Percentiles rank a stretch among this genome's conserved stretches.
Conservation (phyloP, 2,888 invertebrate species). For the Clitarchus hookeri region DNA sequence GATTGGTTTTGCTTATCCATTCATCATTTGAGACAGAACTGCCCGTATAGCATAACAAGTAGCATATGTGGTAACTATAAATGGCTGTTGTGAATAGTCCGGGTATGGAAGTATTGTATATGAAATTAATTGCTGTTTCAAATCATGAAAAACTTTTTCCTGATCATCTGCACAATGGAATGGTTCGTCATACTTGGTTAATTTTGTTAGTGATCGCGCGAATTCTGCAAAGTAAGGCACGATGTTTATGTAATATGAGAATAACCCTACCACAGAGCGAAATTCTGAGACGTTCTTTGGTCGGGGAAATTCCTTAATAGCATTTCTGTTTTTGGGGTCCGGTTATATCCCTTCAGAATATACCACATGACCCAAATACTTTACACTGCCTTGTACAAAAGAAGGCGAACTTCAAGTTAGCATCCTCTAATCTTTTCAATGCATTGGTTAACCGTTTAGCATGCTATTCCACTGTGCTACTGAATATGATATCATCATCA, state of each 20-base stretch:
- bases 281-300: too few species aligned
- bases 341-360: too few species aligned
- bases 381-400: constrained; percentile 43
- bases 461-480: too few species aligned
- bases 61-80: constrained; percentile 47
- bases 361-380: constrained; percentile 35
- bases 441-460: neutral
- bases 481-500: neutral
- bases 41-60: constrained; percentile 45
- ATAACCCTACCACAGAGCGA: too few species aligned
- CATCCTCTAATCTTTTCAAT: neutral
- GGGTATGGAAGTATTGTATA: constrained; percentile 44
- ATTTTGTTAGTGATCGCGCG: too few species aligned
- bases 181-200: too few species aligned
- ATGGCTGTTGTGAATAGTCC: constrained; percentile 42
- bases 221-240: too few species aligned
- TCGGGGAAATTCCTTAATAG: too few species aligned
- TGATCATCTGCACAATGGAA: too few species aligned
- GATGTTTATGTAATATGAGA: too few species aligned
- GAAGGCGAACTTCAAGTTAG: constrained; percentile 29
- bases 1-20: constrained; percentile 38
- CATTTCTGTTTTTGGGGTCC: too few species aligned
- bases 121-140: constrained; percentile 24
- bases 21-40: constrained; percentile 42
- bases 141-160: neutral